Base-by-base conservation (phyloP, 2,797 vertebrate species). In the Mus minutoides region DNA sequence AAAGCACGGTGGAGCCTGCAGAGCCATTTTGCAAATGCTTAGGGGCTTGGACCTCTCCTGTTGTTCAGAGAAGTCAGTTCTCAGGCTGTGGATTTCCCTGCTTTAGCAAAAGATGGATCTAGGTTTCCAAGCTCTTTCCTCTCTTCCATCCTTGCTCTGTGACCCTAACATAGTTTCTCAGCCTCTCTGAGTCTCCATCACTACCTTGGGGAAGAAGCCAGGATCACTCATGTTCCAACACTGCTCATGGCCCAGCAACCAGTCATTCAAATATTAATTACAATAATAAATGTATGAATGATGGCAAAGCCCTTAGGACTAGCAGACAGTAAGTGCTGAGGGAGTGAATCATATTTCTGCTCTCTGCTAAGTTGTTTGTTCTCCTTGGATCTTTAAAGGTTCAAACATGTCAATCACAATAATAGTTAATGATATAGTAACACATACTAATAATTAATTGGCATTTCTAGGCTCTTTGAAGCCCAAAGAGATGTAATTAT, bases 341-440 rank as follows among this genome's bases (percentile, higher is more conserved):
- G 13, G 52, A 88, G 46, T 75, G 34, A 76, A n/a, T 49, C 84
- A 46, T 77, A 79, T 79, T 92, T 26, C 67, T 90, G 34, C 24
- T 49, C 10, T 79, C 6, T 43, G 37, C 52, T 64, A 82, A 71
- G 67, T 85, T n/a, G n/a, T n/a, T n/a, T 79, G 52, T 77, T 88
- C 56, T 69, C 46, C 84, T 69, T 49, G 17, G 79, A 60, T 85
- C 52, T 76, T 56, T 29, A 78, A 87, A 6, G 56, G 40, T 49
- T 49, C 62, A 40, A 26, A 40, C 54, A 60, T 67, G 56, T 46
- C 77, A 62, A 58, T 22, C 69, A 88, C 75, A 90, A 82, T 49
- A 76, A 89, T 91, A 88, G 84, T 90, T 80, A 88, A 83, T 71
- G 89, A 77, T 92, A 76, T 49, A 62, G 58, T 76, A 56, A 69